Evolutionary conservation across 2,113 vertebrate genomes (phyloP).

Genomic region (Cochlearius cochlearius): DNA sequence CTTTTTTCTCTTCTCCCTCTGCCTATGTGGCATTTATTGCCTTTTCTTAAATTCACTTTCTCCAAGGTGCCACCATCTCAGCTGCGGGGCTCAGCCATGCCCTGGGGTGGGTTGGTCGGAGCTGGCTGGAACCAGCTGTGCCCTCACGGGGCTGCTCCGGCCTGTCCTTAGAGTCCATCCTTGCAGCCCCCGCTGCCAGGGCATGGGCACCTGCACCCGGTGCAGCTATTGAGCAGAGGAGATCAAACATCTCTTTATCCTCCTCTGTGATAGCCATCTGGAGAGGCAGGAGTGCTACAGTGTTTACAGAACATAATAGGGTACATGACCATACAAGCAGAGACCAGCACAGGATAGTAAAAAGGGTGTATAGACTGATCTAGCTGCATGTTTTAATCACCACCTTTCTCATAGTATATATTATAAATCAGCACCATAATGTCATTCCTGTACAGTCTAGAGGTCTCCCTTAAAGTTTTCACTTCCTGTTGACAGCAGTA

Average conservation of each 20-base stretch:
- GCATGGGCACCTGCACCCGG: not conserved
- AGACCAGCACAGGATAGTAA: not conserved
- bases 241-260: not conserved
- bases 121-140: not conserved
- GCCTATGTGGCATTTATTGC: not conserved
- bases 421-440: not conserved
- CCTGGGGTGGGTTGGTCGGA: not conserved
- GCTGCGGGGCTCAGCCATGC: not conserved
- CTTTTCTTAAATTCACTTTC: not conserved
- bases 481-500: not conserved
- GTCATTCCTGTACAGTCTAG: not conserved
- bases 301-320: not conserved
- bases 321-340: not conserved
- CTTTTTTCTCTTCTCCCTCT: not conserved
- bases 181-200: not conserved
- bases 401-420: not conserved
- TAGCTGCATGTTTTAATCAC: not conserved
- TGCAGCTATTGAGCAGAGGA: not conserved
- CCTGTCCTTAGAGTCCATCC: not conserved
- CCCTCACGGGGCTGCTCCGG: not conserved
- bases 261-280: not conserved
- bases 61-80: not conserved
- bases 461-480: not conserved
- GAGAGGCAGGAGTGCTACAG: not conserved
- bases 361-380: not conserved